Evolutionary conservation across 2,888 invertebrate species (phyloP).

Genomic region (Slavum lentiscoides): DNA sequence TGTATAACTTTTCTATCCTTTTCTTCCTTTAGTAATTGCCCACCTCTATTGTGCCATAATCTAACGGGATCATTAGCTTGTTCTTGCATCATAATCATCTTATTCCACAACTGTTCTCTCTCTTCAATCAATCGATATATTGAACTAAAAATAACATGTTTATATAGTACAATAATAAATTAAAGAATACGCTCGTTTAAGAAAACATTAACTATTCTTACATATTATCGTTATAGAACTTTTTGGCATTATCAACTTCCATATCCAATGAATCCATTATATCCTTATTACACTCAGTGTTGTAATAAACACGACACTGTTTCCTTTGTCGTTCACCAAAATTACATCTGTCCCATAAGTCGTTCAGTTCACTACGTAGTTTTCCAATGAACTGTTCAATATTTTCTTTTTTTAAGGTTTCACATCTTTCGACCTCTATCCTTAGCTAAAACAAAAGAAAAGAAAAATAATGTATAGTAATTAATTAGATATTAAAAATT

Average conservation of each 20-base stretch:
- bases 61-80: constrained; percentile 79
- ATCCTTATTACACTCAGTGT: constrained; percentile 77
- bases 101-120: constrained; percentile 72
- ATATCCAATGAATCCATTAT: constrained; percentile 77
- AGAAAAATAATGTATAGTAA: constrained; percentile 25
- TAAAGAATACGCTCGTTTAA: too few species aligned
- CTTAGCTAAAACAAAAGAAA: constrained; percentile 61
- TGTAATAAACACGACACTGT: constrained; percentile 68
- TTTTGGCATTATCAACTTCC: constrained; percentile 72
- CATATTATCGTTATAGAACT: constrained; percentile 70
- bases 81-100: constrained; percentile 75
- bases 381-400: constrained; percentile 69
- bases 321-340: constrained; percentile 68
- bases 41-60: constrained; percentile 76
- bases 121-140: constrained; percentile 70
- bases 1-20: constrained; percentile 79
- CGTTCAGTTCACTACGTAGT: constrained; percentile 71
- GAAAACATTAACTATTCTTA: constrained; percentile 59
- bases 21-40: constrained; percentile 82
- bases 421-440: constrained; percentile 74
- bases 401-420: constrained; percentile 75
- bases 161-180: constrained; percentile 1
- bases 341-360: constrained; percentile 78
- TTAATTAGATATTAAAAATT: not conserved
- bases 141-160: constrained; percentile 60